Percentiles rank a stretch among this genome's conserved stretches.
Evolutionary conservation across 2,888 invertebrate species (phyloP).

Genomic region (Agrypnus murinus): DNA sequence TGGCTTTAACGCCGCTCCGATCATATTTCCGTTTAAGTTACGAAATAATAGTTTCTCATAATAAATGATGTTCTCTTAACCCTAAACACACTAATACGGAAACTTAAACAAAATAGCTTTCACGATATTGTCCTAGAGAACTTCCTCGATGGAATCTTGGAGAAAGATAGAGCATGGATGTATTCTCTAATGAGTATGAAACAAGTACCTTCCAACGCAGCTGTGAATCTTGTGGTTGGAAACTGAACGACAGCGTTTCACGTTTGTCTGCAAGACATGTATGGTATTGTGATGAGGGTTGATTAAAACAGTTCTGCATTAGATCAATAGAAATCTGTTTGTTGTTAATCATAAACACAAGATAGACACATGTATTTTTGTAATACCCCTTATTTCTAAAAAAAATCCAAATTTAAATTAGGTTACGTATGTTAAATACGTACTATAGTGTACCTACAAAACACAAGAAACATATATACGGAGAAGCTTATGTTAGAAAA

Average conservation of each 20-base stretch:
- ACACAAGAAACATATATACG: too few relatives aligned
- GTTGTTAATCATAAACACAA: too few relatives aligned
- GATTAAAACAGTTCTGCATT: too few relatives aligned
- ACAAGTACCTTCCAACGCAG: constrained; percentile 11
- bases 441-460: too few relatives aligned
- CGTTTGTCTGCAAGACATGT: constrained; percentile 11
- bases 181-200: background rate
- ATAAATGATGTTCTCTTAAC: background rate
- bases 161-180: background rate
- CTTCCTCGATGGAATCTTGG: background rate
- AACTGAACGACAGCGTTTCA: constrained; percentile 16
- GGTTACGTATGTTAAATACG: too few relatives aligned
- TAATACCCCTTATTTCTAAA: too few relatives aligned
- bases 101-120: background rate
- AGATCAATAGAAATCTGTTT: too few relatives aligned
- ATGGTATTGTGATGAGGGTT: background rate
- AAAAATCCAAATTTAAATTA: too few relatives aligned
- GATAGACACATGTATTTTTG: too few relatives aligned
- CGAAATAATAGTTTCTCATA: background rate
- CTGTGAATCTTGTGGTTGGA: background rate
- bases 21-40: background rate
- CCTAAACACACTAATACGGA: background rate
- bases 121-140: background rate
- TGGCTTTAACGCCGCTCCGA: background rate
- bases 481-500: too few relatives aligned